Evolutionary conservation across 2,888 invertebrate genomes (phyloP), one percentile per base, ranked within the genome.

Genomic region (Pediacus dermestoides): DNA sequence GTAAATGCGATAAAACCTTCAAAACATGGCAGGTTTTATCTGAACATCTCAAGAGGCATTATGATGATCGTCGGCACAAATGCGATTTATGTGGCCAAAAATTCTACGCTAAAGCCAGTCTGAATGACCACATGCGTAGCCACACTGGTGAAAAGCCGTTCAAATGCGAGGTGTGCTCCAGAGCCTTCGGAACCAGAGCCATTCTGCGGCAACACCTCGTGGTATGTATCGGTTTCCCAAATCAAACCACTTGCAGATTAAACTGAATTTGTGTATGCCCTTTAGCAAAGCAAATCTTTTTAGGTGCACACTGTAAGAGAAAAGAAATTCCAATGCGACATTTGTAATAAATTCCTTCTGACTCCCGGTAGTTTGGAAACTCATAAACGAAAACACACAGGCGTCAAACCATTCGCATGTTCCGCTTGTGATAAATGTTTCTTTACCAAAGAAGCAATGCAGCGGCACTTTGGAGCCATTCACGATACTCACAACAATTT

Each of bases 331-430:
- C 52, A 54, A 26, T 57, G 57, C 37, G 48, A 55, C 6, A 46
- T 55, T 6, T 57, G 57, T 35, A 41, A 31, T 13, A 57, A 54
- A 31, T 45, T 42, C 16, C 42, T 57, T 1, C 35, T 50, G 18
- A 51, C 53, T 2, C 33, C 48, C 1, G 50, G 55, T 4, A 55
- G 55, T 36, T 37, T 57, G 37, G 53, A 53, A 30, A 59, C 63
- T 1, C 68, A 68, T 34, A 54, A 61, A 13, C 58, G 64, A 4
- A 57, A 61, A 21, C 68, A 68, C 40, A 49, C 56, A 2, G 61
- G 63, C 7, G 52, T 62, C 13, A 60, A 61, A 30, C 65, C 65
- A 0, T 61, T 60, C 32, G 43, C 39, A 12, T 67, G 67, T 34
- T 43, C 59, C 1, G 31, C 44, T n/a, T 57, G 57, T 28, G 50